Evolutionary conservation across 2,888 invertebrate species (phyloP), one percentile per base, ranked within the genome.

Genomic region (Pollenia labialis): DNA sequence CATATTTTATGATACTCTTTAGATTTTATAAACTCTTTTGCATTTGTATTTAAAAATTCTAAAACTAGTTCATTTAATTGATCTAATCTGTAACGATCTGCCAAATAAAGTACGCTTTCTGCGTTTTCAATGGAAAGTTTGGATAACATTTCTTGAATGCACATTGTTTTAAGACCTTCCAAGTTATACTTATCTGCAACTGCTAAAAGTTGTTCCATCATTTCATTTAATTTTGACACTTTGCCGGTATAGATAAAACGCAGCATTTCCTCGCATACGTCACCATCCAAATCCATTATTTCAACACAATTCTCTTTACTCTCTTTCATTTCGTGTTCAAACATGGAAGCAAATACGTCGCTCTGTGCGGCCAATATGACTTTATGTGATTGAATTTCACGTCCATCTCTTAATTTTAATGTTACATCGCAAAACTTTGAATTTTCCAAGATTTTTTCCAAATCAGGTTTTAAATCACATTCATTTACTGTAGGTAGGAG

Each of bases 291-390:
- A 94, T 99, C 99, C 74, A 97, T 97, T 92, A 98, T 98, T 94
- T 98, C 98, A 60, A 99, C 99, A 91, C 98, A 95, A 94, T 99
- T 99, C 94, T 97, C 96, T 94, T 99, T 98, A 89, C 98, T 95
- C 93, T 99, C 99, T 93, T 98, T 98, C 98, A 99, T 99, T 94
- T 99, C 98, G 94, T 99, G 99, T 93, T 99, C 99, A 94, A 99
- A 99, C 99, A 99, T 99, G 87, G 99, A 99, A 91, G 98, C 98
- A 94, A 99, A 99, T 23, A 23, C 23, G 1, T 23, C 23, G 23
- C 23, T 23, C 1, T 3, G 23, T 2, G 23, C 23, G 23, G 54
- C 99, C 99, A 99, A 95, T 92, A 99, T 98, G 89, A 99, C 98
- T 95, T 99, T 99, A 94, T 99, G 99, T 91, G 98, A 98, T 94